Percentiles rank a stretch among this genome's conserved stretches.
These are phyloP conservation scores for Probaryconus sp. DNA, from an alignment of 1,140 invertebrate species.

Conservation along the genomic window DNA sequence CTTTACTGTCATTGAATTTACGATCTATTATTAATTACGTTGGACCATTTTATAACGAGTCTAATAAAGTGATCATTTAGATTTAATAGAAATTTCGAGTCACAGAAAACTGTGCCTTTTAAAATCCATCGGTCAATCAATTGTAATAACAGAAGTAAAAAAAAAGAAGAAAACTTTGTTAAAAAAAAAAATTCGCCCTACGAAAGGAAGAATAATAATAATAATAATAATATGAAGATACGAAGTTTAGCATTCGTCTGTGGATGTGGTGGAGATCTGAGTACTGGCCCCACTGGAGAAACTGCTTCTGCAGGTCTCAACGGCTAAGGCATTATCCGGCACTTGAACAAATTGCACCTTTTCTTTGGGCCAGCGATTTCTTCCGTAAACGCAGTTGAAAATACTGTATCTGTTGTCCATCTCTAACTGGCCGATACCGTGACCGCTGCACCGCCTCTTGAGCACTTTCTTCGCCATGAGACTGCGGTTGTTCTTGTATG, in stretches of 20 bases:
- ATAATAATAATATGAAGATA: no score
- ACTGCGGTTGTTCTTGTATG: slow-evolving; percentile 75
- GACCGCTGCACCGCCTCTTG: slow-evolving; percentile 70
- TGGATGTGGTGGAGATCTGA: slow-evolving; percentile 78
- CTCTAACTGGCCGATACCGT: slow-evolving; percentile 68
- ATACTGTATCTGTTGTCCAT: slow-evolving; percentile 72
- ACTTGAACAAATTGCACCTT: slow-evolving; percentile 77
- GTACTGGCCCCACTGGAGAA: slow-evolving; percentile 80
- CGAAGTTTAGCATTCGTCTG: slow-evolving; percentile 71
- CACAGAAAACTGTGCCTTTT: no score
- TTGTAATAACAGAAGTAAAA: no score
- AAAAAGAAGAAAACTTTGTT: no score
- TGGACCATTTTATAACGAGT: no score
- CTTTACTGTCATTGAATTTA: no score
- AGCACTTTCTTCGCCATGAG: slow-evolving; percentile 76
- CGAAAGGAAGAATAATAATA: no score
- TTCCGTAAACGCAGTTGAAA: slow-evolving; percentile 74
- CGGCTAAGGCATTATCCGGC: slow-evolving; percentile 74
- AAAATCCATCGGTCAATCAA: no score
- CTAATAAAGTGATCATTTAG: no score
- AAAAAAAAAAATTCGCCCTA: no score
- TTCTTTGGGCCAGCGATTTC: slow-evolving; percentile 73
- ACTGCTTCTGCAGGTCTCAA: slow-evolving; percentile 78
- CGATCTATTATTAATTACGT: no score
- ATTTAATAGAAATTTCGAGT: no score